A percentile compares a stretch with the other conserved stretches of the same genome.
Evolutionary conservation across 1,140 invertebrate species (phyloP).

Genomic region (Drosophila nebulosa): DNA sequence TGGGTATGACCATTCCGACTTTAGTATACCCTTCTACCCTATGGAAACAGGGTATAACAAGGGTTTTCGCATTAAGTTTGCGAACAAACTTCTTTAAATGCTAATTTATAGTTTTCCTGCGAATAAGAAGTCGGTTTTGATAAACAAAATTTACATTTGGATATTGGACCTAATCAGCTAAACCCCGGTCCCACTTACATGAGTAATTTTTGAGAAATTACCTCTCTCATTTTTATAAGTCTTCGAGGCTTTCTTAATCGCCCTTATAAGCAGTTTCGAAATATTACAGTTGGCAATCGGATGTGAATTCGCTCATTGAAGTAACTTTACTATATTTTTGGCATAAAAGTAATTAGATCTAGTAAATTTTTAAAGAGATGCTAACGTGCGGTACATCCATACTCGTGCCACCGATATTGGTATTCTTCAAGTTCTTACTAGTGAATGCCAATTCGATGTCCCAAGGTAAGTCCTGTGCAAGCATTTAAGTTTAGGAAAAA

Average conservation of each 20-base stretch:
- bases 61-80: too few species aligned
- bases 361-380: neutral
- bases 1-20: too few species aligned
- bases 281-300: neutral
- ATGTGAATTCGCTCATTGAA: neutral
- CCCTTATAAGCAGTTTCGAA: neutral
- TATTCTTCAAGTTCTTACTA: neutral
- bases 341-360: fast-evolving
- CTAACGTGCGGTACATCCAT: neutral
- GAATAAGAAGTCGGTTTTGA: too few species aligned
- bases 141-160: too few species aligned
- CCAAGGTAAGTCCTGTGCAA: too few species aligned
- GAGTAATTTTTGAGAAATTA: neutral
- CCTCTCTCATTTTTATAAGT: neutral
- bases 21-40: too few species aligned
- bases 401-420: neutral
- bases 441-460: neutral
- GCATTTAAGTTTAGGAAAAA: too few species aligned
- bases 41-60: too few species aligned
- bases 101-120: too few species aligned
- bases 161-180: neutral
- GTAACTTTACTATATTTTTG: too few species aligned
- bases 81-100: too few species aligned
- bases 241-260: neutral
- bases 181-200: neutral